These are phyloP conservation scores for Gastrophryne carolinensis DNA, from an alignment of 2,797 vertebrate species.

Conservation along the genomic window DNA sequence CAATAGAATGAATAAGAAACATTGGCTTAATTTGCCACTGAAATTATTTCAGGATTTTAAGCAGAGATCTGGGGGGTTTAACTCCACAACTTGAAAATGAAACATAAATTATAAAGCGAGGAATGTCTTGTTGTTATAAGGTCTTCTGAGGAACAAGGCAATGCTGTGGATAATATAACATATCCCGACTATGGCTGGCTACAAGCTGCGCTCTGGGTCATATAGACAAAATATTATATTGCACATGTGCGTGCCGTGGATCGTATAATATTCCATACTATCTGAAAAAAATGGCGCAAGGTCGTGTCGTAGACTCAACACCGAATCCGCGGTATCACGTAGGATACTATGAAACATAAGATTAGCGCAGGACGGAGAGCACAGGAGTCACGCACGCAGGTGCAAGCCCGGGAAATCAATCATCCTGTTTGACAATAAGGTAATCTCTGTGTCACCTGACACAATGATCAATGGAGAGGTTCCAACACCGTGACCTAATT, in stretches of 20 bases:
- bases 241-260: constrained; percentile 11
- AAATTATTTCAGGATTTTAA: background rate
- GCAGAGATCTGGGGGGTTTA: background rate
- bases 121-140: constrained; percentile 4
- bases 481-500: constrained; percentile 23
- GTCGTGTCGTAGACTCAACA: constrained; percentile 1
- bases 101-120: background rate
- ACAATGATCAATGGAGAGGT: constrained; percentile 33
- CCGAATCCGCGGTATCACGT: constrained; percentile 8
- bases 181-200: background rate
- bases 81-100: background rate
- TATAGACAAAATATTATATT: constrained; percentile 9
- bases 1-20: background rate
- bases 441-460: constrained; percentile 36
- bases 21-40: background rate
- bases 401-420: constrained; percentile 20
- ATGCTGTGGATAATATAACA: constrained; percentile 2
- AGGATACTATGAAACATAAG: background rate
- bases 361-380: background rate
- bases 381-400: constrained; percentile 1
- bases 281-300: background rate
- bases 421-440: background rate
- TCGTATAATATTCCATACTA: constrained; percentile 4
- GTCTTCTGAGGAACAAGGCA: background rate
- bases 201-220: background rate